Evolutionary conservation across 2,888 invertebrate species (phyloP).

Genomic region (Leptinotarsa haldemani): DNA sequence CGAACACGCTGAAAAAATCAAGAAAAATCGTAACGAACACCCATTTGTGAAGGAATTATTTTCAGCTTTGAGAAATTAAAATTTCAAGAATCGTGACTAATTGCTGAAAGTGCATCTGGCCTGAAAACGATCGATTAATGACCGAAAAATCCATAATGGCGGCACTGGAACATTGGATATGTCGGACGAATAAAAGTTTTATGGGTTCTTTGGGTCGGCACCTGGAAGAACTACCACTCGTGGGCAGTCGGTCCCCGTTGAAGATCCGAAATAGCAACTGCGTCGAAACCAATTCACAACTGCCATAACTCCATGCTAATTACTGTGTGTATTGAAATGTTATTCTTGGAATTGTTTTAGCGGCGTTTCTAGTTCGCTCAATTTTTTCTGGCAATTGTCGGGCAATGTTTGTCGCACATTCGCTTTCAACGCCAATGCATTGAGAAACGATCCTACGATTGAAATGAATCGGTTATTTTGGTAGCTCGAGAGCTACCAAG

Average conservation of each 20-base stretch:
- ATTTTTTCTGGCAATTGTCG: slow-evolving; percentile 12
- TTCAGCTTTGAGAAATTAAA: slow-evolving; percentile 14
- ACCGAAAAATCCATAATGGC: slow-evolving; percentile 26
- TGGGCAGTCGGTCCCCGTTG: background rate
- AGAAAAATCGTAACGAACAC: too few relatives aligned
- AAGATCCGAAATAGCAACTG: slow-evolving; percentile 21
- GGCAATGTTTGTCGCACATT: background rate
- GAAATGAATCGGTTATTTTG: background rate
- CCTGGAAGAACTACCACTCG: slow-evolving; percentile 24
- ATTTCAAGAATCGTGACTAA: slow-evolving; percentile 31
- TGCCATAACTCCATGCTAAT: slow-evolving; percentile 45
- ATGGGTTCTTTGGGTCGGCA: slow-evolving; percentile 30
- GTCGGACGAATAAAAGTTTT: slow-evolving; percentile 31
- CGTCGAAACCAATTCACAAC: slow-evolving; percentile 9
- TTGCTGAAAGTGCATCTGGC: slow-evolving; percentile 32
- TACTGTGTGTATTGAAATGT: slow-evolving; percentile 21
- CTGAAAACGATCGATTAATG: slow-evolving; percentile 28
- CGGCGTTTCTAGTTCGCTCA: background rate
- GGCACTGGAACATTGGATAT: slow-evolving; percentile 31
- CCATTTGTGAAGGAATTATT: slow-evolving; percentile 10
- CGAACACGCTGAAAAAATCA: too few relatives aligned
- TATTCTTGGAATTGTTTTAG: slow-evolving; percentile 19
- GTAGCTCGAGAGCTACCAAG: background rate
- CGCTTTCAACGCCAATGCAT: slow-evolving; percentile 32
- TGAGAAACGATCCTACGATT: slow-evolving; percentile 22